Percentiles rank a stretch among this genome's conserved stretches.
Evolutionary conservation across 2,113 vertebrate genomes (phyloP).

Genomic region (Aviceda subcristata): DNA sequence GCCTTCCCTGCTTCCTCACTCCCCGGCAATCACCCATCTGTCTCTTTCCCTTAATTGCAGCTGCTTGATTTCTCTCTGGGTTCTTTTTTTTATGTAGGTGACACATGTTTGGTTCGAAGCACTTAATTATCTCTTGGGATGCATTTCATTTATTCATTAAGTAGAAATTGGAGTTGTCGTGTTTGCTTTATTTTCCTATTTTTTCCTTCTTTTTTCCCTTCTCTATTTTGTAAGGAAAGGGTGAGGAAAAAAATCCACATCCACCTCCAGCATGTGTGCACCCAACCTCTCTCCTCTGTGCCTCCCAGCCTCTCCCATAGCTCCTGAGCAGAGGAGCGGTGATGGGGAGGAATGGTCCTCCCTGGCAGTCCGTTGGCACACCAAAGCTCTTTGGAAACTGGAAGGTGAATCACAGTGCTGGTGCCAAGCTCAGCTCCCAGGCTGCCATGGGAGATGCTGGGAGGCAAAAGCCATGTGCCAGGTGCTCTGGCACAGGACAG

Average conservation of each 20-base stretch:
- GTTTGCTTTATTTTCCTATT: constrained; percentile 18
- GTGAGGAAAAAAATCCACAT: not conserved
- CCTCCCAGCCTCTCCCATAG: not conserved
- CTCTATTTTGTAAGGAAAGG: not conserved
- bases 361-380: not conserved
- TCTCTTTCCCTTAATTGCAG: not conserved
- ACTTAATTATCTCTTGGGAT: constrained; percentile 56
- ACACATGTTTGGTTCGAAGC: constrained; percentile 18
- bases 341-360: not conserved
- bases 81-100: not conserved
- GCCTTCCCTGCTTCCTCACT: not conserved
- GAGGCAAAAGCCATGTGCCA: not conserved
- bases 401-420: not conserved
- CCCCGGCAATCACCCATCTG: not conserved
- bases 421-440: not conserved
- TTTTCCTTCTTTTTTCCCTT: not conserved
- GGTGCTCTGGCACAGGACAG: not conserved
- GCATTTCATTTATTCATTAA: constrained; percentile 56
- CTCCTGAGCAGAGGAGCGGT: not conserved
- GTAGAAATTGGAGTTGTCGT: not conserved
- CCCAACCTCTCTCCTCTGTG: not conserved
- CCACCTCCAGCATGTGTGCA: not conserved
- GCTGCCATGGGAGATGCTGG: not conserved
- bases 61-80: not conserved
- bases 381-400: not conserved